phyloP scores from a whole-genome alignment of 1,140 invertebrate species.

The Lucilia sericata region DNA sequence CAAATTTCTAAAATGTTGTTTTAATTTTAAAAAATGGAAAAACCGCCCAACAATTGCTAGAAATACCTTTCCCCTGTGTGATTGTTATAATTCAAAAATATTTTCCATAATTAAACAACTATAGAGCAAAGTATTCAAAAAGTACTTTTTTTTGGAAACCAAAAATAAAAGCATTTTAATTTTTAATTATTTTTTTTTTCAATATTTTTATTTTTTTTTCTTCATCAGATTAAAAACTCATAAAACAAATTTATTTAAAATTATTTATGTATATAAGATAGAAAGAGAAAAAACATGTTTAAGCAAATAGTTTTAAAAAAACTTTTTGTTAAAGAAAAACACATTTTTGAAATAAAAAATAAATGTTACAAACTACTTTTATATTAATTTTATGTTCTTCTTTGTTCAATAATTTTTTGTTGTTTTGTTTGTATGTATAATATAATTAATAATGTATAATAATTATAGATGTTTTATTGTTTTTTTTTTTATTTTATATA shows the following conservation, averaged over 20 bases:
- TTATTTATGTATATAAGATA: neutral
- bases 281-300: neutral
- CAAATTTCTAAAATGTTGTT: no score
- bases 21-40: no score
- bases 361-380: slow-evolving; percentile 30
- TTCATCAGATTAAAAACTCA: slow-evolving; percentile 45
- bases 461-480: slow-evolving; percentile 31
- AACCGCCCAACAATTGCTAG: neutral
- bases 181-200: neutral
- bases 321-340: neutral
- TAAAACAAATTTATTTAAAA: slow-evolving; percentile 53
- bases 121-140: neutral
- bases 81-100: slow-evolving; percentile 31
- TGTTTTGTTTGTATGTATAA: slow-evolving; percentile 16
- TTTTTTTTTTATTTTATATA: neutral
- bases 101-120: neutral
- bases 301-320: slow-evolving; percentile 13
- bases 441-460: slow-evolving; percentile 24
- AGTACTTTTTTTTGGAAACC: neutral
- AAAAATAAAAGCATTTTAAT: neutral
- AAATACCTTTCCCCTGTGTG: slow-evolving; percentile 46
- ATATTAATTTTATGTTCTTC: neutral
- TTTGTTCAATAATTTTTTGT: slow-evolving; percentile 52
- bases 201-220: neutral
- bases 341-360: slow-evolving; percentile 41